Evolutionary conservation across 2,113 vertebrate genomes (phyloP).

Genomic region (Dermatemys mawii): DNA sequence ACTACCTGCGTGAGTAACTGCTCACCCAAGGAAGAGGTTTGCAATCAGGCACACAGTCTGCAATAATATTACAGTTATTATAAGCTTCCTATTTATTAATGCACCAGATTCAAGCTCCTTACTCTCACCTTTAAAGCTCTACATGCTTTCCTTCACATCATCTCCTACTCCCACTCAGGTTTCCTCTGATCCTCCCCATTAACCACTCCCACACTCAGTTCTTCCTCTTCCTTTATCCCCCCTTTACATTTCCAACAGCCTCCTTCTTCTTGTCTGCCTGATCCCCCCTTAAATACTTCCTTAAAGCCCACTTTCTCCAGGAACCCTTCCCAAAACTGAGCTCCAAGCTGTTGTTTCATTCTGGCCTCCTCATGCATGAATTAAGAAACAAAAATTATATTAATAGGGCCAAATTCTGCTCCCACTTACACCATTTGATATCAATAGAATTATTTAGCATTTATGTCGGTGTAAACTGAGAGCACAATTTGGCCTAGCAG

Average conservation of each 20-base stretch:
- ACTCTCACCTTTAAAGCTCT: neutral
- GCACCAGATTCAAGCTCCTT: neutral
- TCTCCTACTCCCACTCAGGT: neutral
- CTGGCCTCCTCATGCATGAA: rapidly evolving
- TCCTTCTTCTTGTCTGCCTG: neutral
- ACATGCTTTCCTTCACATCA: neutral
- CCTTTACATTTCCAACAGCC: neutral
- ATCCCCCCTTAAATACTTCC: neutral
- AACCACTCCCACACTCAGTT: neutral
- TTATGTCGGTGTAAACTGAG: neutral
- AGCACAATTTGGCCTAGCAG: neutral
- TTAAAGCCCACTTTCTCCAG: neutral
- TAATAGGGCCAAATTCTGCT: neutral
- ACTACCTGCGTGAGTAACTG: neutral
- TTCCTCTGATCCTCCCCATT: neutral
- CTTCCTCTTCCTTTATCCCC: neutral
- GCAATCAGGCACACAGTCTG: too few species aligned
- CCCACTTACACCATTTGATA: neutral
- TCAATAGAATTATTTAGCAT: neutral
- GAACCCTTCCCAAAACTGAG: neutral
- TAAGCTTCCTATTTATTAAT: neutral
- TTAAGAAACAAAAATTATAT: conserved; percentile 15
- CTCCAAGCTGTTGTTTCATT: neutral
- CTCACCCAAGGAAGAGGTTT: neutral
- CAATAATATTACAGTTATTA: neutral